phyloP scores from a whole-genome alignment of 30 jellyfish, hydroid and myxozoan genomes.

The Clytia hemisphaerica region DNA sequence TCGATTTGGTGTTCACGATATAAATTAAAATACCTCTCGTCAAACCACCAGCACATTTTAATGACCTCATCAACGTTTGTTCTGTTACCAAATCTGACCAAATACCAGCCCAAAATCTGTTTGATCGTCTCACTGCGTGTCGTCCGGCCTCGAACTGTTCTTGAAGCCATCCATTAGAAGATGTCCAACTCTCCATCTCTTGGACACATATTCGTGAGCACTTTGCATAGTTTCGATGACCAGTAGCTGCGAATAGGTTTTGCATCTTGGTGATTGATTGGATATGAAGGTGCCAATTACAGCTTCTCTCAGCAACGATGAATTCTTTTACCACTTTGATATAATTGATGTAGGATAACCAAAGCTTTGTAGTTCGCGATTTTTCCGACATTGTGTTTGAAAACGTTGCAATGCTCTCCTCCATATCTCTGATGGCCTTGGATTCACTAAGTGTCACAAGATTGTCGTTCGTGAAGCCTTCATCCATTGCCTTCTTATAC shows the following conservation, averaged over 20 bases:
- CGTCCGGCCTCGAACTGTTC: too few relatives aligned
- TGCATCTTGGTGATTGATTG: slow-evolving; percentile 24
- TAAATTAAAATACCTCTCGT: too few relatives aligned
- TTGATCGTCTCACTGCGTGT: too few relatives aligned
- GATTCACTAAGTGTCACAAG: background rate
- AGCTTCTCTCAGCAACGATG: slow-evolving; percentile 44
- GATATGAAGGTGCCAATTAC: slow-evolving; percentile 31
- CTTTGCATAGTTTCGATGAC: slow-evolving; percentile 42
- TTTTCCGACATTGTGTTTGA: background rate
- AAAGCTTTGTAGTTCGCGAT: slow-evolving; percentile 24
- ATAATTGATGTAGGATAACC: slow-evolving; percentile 38
- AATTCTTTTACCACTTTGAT: slow-evolving; percentile 5
- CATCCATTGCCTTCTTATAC: background rate
- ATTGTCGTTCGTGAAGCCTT: background rate
- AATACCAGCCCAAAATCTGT: slow-evolving; percentile 40
- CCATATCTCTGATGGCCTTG: background rate
- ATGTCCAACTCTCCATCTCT: slow-evolving; percentile 23
- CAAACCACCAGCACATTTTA: slow-evolving; percentile 39
- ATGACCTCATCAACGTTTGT: slow-evolving; percentile 47
- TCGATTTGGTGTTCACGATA: too few relatives aligned
- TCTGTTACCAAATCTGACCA: slow-evolving; percentile 52
- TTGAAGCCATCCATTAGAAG: slow-evolving; percentile 11
- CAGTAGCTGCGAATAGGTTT: slow-evolving; percentile 37
- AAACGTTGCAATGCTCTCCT: background rate
- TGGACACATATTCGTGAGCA: slow-evolving; percentile 36